Percentiles rank a stretch among this genome's conserved stretches.
These are phyloP conservation scores for Meteorus colon DNA, from an alignment of 2,888 invertebrate species.

Conservation along the genomic window DNA sequence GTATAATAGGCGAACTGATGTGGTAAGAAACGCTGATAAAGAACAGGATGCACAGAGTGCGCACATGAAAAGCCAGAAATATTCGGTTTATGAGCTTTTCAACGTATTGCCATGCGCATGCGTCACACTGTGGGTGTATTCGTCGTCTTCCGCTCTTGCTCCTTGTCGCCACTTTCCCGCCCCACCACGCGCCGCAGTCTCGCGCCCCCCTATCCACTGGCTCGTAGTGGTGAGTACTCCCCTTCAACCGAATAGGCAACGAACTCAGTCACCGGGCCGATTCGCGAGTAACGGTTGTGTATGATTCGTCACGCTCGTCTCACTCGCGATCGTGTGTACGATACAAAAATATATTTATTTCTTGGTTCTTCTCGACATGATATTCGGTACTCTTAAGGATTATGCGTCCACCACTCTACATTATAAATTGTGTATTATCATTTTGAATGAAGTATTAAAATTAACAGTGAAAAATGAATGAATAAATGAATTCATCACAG, in stretches of 20 bases:
- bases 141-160: constrained; percentile 60
- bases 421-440: background rate
- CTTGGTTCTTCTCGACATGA: background rate
- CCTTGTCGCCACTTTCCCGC: constrained; percentile 47
- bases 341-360: background rate
- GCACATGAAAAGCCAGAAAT: constrained; percentile 9
- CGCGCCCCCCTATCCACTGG: constrained; percentile 55
- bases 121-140: constrained; percentile 66
- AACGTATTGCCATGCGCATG: constrained; percentile 56
- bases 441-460: background rate
- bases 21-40: background rate
- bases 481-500: background rate
- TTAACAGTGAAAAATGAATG: background rate
- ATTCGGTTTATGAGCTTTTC: constrained; percentile 27
- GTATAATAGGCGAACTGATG: background rate
- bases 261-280: constrained; percentile 71
- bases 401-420: too few relatives aligned
- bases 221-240: constrained; percentile 54
- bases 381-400: background rate
- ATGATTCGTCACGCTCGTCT: constrained; percentile 44
- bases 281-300: constrained; percentile 65
- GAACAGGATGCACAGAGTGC: background rate
- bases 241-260: constrained; percentile 54
- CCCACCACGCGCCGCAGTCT: constrained; percentile 46
- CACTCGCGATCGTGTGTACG: constrained; percentile 19